Conservation (phyloP, 2,888 invertebrate species). For the Perdita meconis region DNA sequence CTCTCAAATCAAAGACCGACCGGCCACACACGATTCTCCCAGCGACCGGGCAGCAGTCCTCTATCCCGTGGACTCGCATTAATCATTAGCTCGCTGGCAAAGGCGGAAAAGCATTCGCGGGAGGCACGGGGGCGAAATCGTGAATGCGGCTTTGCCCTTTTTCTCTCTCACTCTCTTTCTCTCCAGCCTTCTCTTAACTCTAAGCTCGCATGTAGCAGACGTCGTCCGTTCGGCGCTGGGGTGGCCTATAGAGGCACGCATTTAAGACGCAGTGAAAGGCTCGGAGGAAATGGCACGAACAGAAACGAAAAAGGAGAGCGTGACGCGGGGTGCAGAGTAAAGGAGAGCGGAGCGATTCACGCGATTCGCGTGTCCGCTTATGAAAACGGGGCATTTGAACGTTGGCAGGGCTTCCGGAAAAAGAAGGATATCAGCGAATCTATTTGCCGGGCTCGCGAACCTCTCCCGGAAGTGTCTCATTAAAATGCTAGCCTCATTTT, state of each 20-base stretch:
- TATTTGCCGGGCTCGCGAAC: conserved; percentile 77
- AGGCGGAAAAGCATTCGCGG: conserved; percentile 32
- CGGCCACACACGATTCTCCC: conserved; percentile 30
- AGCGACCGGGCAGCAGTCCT: conserved; percentile 13
- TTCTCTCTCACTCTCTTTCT: too few relatives aligned
- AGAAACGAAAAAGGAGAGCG: conserved; percentile 20
- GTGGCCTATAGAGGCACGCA: conserved; percentile 26
- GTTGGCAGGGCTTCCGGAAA: conserved; percentile 58
- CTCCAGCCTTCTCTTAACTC: too few relatives aligned
- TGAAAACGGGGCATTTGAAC: conserved; percentile 70
- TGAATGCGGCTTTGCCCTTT: conserved; percentile 27
- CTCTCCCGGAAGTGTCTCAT: conserved; percentile 76
- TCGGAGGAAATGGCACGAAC: conserved; percentile 45
- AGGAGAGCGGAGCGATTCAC: conserved; percentile 55
- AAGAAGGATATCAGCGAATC: conserved; percentile 80
- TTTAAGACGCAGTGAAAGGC: conserved; percentile 56
- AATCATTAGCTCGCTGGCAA: conserved; percentile 53
- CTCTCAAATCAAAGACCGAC: conserved; percentile 58
- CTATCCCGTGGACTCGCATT: conserved; percentile 57
- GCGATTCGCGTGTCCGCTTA: conserved; percentile 67
- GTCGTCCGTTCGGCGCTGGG: conserved; percentile 10
- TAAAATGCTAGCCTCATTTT: conserved; percentile 81
- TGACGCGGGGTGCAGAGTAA: too few relatives aligned
- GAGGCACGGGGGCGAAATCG: conserved; percentile 15
- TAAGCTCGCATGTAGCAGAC: conserved; percentile 19